A percentile compares a stretch with the other conserved stretches of the same genome.
Conservation (phyloP, 2,888 invertebrate species). For the Pollenia griseotomentosa region DNA sequence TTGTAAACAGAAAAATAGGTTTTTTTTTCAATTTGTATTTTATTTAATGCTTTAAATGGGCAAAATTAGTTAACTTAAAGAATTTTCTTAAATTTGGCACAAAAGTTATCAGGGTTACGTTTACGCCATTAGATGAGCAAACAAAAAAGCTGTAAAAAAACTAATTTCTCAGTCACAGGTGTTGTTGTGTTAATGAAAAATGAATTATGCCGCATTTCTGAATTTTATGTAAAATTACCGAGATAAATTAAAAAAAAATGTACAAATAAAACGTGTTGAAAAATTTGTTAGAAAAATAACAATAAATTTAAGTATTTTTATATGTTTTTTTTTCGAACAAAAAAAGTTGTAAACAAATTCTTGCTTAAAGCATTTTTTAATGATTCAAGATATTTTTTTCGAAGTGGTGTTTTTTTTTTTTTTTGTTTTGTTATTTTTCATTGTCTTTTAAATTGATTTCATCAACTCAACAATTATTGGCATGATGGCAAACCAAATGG, state of each 20-base stretch:
- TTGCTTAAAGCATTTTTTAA: neutral
- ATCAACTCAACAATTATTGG: neutral
- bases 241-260: constrained; percentile 35
- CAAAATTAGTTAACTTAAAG: no score
- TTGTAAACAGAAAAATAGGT: neutral
- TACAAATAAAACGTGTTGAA: neutral
- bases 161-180: constrained; percentile 29
- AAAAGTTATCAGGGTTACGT: constrained; percentile 53
- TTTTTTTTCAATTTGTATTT: no score
- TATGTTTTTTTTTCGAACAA: neutral
- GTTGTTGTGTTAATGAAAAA: constrained; percentile 55
- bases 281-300: neutral
- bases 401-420: neutral
- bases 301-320: constrained; percentile 1
- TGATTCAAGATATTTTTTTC: neutral
- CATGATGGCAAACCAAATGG: neutral
- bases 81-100: no score
- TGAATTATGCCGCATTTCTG: constrained; percentile 46
- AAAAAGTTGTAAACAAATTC: constrained; percentile 4
- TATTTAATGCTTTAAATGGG: no score
- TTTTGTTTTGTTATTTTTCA: neutral
- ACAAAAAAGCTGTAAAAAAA: constrained; percentile 5
- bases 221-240: constrained; percentile 15
- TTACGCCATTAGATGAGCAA: constrained; percentile 46
- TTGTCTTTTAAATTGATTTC: neutral